Evolutionary conservation across 37 sponge, comb jelly and placozoan species (phyloP), one percentile per base, ranked within the genome.

Genomic region (Oscarella lobularis): DNA sequence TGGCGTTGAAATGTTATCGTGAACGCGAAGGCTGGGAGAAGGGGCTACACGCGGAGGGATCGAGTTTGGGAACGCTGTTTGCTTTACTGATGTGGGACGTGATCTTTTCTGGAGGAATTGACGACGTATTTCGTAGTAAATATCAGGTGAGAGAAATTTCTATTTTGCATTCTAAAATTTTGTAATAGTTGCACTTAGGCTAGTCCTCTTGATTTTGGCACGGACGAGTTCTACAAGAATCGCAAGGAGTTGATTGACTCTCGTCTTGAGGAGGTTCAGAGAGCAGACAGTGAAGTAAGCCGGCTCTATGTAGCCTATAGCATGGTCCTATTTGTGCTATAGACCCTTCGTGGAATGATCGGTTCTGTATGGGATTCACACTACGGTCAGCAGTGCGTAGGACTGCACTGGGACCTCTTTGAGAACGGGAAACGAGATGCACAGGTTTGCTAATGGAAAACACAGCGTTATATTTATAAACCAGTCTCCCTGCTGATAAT

Each of bases 331-430:
- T 20, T 48, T 48, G 14, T 48, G 60, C 20, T 48, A 27, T 48
- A 48, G 20, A 20, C 76, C 2, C 31, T 88, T 27, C 34, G 54
- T 2, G 31, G 32, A 3, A 77, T 35, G 20, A 65, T 85, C 37
- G 74, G 40, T 38, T 34, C 9, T 9, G 38, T 29, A 14, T 88
- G 89, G 89, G 30, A 38, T 0, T 3, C 3, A 2, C 78, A 88
- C 74, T 74, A 55, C 73, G 86, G 86, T 30, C 38, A 68, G 66
- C 38, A 65, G 9, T 85, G 86, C 68, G 40, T 74, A 1, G 89
- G 86, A 3, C 55, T 85, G 2, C 39, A 82, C 60, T 88, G 89
- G 89, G 85, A 87, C 0, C 66, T 83, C 29, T 84, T 87, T 39
- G 68, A 81, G 1, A 69, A 71, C 3, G 60, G n/a, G 20, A 66